These are phyloP conservation scores for Cheirogaleus medius DNA, from an alignment of 2,113 vertebrate species.

Conservation along the genomic window DNA sequence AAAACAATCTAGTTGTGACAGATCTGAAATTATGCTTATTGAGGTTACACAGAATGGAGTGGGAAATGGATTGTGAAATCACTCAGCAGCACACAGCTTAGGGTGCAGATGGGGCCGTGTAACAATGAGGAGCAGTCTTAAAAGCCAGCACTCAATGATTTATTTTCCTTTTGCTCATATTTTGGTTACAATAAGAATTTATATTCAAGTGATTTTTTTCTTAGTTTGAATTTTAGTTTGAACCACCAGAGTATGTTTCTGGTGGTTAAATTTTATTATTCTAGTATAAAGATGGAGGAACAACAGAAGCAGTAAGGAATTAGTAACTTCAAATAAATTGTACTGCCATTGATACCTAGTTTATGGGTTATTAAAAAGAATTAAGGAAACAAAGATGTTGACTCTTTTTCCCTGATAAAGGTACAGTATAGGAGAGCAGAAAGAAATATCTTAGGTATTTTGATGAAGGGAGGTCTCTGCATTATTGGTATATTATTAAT, in stretches of 20 bases:
- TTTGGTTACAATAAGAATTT: conserved; percentile 22
- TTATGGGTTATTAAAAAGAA: background rate
- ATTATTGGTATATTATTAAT: background rate
- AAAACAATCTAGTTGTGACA: background rate
- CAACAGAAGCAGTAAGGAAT: background rate
- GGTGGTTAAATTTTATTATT: background rate
- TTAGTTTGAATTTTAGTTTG: background rate
- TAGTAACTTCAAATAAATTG: background rate
- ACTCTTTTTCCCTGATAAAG: background rate
- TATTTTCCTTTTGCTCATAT: background rate
- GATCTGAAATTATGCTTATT: background rate
- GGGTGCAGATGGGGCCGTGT: background rate
- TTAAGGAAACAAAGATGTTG: background rate
- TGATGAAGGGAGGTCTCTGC: background rate
- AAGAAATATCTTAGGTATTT: background rate
- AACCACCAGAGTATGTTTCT: background rate
- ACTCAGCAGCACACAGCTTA: background rate
- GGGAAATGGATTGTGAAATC: conserved; percentile 10
- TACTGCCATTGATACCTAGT: background rate
- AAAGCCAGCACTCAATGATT: background rate
- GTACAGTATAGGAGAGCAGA: background rate
- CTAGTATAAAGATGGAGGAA: background rate
- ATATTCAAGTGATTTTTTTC: background rate
- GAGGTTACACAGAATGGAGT: background rate
- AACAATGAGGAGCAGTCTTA: background rate